Conservation (phyloP, 2,797 vertebrate species). For the Pagetopsis macropterus region DNA sequence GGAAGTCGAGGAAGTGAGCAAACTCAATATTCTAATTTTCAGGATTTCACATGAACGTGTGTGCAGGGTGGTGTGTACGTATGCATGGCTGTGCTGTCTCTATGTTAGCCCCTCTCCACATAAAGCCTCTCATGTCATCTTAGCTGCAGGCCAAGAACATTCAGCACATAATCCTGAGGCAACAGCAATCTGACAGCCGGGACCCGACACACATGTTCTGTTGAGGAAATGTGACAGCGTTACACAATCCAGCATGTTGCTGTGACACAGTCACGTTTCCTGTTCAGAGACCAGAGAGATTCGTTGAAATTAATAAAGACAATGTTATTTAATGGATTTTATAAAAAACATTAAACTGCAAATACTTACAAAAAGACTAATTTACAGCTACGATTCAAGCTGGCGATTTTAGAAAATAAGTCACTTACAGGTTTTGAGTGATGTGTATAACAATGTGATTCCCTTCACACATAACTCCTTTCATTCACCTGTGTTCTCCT, state of each 20-base stretch:
- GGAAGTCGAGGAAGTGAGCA: neutral
- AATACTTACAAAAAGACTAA: neutral
- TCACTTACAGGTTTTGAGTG: neutral
- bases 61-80: slow-evolving; percentile 8
- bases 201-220: slow-evolving; percentile 9
- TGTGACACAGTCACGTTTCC: slow-evolving; percentile 19
- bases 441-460: neutral
- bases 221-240: slow-evolving; percentile 46
- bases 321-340: neutral
- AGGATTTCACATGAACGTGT: neutral
- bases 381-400: neutral
- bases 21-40: neutral
- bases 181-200: slow-evolving; percentile 46
- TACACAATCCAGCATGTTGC: slow-evolving; percentile 37
- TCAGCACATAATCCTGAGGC: slow-evolving; percentile 46
- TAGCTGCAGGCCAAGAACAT: slow-evolving; percentile 31
- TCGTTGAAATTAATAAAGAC: neutral
- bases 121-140: slow-evolving; percentile 50
- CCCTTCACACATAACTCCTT: neutral
- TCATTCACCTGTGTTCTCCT: neutral
- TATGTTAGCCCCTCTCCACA: slow-evolving; percentile 19
- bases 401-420: neutral
- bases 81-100: slow-evolving; percentile 28
- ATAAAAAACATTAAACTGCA: neutral
- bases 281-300: neutral